phyloP scores from a whole-genome alignment of 1,140 invertebrate species.

The Caenorhabditis tropicalis region DNA sequence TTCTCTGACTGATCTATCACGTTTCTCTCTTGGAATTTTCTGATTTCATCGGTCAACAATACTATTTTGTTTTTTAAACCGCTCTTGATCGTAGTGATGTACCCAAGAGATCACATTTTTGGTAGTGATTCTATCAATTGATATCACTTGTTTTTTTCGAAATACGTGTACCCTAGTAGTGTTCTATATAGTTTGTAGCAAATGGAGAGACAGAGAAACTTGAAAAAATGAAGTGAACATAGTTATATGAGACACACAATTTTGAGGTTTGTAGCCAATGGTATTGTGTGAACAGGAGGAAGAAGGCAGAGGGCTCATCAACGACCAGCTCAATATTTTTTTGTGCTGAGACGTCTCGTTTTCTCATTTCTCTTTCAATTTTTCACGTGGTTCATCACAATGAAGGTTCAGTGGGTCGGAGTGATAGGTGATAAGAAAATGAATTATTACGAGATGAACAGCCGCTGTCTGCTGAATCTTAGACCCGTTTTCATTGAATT shows the following conservation, averaged over 20 bases:
- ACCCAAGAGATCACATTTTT: not conserved
- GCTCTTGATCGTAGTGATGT: not conserved
- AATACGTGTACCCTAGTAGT: not conserved
- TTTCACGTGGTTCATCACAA: not conserved
- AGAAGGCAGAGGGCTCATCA: not conserved
- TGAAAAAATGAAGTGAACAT: not conserved
- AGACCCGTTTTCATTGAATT: not conserved
- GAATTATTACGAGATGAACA: constrained; percentile 20
- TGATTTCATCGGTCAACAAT: constrained; percentile 9
- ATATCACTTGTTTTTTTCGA: not conserved
- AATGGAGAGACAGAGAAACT: not conserved
- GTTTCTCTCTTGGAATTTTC: constrained; percentile 5
- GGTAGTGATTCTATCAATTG: constrained; percentile 12
- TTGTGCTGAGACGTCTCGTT: not conserved
- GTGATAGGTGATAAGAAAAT: constrained; percentile 7
- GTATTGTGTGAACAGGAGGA: constrained; percentile 19
- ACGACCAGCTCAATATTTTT: not conserved
- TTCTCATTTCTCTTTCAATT: not conserved
- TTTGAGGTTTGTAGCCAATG: not conserved
- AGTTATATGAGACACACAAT: not conserved
- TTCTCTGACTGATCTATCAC: not conserved
- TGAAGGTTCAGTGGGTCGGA: constrained; percentile 7
- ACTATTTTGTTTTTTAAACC: constrained; percentile 25
- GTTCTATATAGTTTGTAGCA: not conserved
- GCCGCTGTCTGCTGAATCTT: not conserved